These are phyloP conservation scores for Hestina assimilis DNA, from an alignment of 1,140 invertebrate species.

Conservation along the genomic window DNA sequence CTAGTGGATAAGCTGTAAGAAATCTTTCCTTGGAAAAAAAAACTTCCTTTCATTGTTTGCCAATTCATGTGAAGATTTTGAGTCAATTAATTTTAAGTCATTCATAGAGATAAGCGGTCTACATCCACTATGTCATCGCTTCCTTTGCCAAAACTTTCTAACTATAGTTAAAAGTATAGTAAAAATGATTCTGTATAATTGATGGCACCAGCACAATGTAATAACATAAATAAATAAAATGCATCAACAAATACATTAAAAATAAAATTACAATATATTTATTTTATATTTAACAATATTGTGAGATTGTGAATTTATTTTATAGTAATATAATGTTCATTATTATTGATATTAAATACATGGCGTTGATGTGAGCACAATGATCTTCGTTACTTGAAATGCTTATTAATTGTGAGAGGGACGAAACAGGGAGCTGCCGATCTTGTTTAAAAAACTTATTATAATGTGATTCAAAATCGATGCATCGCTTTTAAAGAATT, in stretches of 20 bases:
- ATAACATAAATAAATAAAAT: conserved; percentile 48
- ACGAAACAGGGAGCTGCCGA: conserved; percentile 58
- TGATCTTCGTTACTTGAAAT: conserved; percentile 36
- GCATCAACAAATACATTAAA: conserved; percentile 35
- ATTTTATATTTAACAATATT: conserved; percentile 54
- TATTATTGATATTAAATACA: conserved; percentile 43
- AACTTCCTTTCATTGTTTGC: conserved; percentile 48
- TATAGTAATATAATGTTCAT: conserved; percentile 42
- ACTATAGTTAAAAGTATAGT: conserved; percentile 47
- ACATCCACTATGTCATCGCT: conserved; percentile 53
- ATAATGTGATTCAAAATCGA: conserved; percentile 5
- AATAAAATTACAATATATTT: conserved; percentile 46
- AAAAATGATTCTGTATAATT: conserved; percentile 48
- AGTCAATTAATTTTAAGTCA: conserved; percentile 78
- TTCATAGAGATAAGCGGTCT: conserved; percentile 61
- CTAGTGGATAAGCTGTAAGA: conserved; percentile 56
- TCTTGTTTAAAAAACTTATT: conserved; percentile 17
- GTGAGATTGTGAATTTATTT: conserved; percentile 53
- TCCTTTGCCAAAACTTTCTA: conserved; percentile 62
- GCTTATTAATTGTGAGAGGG: conserved; percentile 56
- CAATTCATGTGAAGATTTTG: conserved; percentile 56
- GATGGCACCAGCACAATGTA: conserved; percentile 66
- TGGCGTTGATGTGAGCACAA: conserved; percentile 66
- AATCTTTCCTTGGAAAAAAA: conserved; percentile 29
- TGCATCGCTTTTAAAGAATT: conserved; percentile 2